phyloP scores from a whole-genome alignment of 2,797 vertebrate species.

The Carduelis carduelis region DNA sequence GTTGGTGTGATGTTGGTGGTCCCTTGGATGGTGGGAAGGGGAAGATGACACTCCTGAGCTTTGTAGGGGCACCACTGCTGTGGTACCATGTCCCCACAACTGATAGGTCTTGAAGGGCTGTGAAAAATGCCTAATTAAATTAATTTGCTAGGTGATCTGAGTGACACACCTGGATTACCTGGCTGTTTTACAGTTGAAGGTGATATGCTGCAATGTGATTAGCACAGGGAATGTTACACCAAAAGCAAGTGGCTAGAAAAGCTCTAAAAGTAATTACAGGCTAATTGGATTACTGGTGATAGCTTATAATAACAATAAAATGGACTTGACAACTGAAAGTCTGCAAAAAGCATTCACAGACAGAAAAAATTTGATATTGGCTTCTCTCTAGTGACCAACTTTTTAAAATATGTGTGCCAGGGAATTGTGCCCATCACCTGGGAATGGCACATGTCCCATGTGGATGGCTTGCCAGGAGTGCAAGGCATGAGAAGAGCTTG shows the following conservation, averaged over 20 bases:
- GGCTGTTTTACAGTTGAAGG: neutral
- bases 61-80: accelerated
- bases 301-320: neutral
- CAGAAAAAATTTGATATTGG: neutral
- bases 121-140: neutral
- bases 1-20: neutral
- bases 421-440: neutral
- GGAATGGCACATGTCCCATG: neutral
- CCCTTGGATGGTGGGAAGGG: neutral
- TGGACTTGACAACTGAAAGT: neutral
- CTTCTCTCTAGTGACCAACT: neutral
- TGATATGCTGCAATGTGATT: neutral
- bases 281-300: neutral
- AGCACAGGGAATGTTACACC: neutral
- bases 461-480: neutral
- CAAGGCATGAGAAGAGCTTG: constrained; percentile 38
- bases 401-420: neutral
- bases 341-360: neutral
- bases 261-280: neutral
- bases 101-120: neutral
- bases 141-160: neutral
- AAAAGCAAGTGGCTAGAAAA: neutral
- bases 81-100: neutral
- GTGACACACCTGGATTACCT: neutral
- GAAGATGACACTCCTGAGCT: neutral